A percentile compares a stretch with the other conserved stretches of the same genome.
These are phyloP conservation scores for Drosophila melanica DNA, from an alignment of 1,140 invertebrate genomes.

Conservation along the genomic window DNA sequence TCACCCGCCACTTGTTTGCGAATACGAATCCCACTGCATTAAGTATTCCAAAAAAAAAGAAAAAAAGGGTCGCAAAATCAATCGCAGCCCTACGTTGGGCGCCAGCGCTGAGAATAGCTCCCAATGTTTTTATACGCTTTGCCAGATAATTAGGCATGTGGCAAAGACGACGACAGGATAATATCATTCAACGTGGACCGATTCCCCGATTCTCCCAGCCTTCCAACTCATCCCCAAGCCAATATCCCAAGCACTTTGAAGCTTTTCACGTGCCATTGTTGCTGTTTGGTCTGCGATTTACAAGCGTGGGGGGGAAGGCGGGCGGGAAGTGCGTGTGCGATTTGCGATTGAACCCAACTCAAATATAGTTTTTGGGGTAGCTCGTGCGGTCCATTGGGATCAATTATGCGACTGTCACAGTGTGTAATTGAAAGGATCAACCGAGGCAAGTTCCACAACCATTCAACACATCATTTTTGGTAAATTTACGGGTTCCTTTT, in stretches of 20 bases:
- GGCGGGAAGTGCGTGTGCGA: background rate
- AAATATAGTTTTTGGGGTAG: slow-evolving; percentile 58
- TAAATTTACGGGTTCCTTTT: slow-evolving; percentile 36
- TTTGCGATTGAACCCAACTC: slow-evolving; percentile 72
- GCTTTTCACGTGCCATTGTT: slow-evolving; percentile 67
- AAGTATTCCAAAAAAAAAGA: slow-evolving; percentile 24
- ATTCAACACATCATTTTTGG: slow-evolving; percentile 48
- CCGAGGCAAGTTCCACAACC: slow-evolving; percentile 25
- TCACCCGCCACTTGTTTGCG: slow-evolving; percentile 38
- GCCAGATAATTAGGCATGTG: slow-evolving; percentile 79
- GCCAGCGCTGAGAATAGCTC: slow-evolving; percentile 6
- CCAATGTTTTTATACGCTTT: slow-evolving; percentile 61
- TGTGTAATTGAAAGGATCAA: slow-evolving; percentile 81
- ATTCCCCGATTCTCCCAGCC: background rate
- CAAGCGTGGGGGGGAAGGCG: background rate
- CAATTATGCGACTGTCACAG: slow-evolving; percentile 81
- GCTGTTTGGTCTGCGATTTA: slow-evolving; percentile 60
- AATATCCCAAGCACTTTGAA: slow-evolving; percentile 17
- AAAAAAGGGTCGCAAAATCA: slow-evolving; percentile 75
- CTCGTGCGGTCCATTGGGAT: slow-evolving; percentile 70
- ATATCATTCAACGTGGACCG: background rate
- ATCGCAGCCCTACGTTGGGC: slow-evolving; percentile 52
- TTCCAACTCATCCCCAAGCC: slow-evolving; percentile 11
- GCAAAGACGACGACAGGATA: slow-evolving; percentile 53
- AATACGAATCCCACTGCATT: slow-evolving; percentile 16